Evolutionary conservation across 1,140 invertebrate genomes (phyloP), one percentile per base, ranked within the genome.

Genomic region (Apis laboriosa): DNA sequence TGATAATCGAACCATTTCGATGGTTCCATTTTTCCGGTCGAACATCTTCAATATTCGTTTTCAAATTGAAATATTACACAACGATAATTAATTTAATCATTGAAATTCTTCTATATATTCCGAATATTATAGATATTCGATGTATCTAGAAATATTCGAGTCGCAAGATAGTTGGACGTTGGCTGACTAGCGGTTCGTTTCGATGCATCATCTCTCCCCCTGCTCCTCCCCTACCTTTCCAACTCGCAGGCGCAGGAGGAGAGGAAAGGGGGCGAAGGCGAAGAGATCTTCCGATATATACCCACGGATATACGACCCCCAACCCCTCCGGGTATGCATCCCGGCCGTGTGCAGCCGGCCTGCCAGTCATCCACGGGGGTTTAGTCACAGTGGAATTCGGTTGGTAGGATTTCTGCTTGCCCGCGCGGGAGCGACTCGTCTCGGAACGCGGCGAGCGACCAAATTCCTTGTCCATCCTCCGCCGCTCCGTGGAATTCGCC

Each of bases 371-470:
- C 86, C 77, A 76, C 66, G 84, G 86, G 89, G 87, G 86, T 92
- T 92, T 92, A 92, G 92, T 92, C 92, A 92, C 91, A 92, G 75
- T 91, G 90, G 90, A 92, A 92, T 92, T 92, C 90, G 86, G 86
- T 88, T 88, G 76, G 72, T 43, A 85, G 84, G 84, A 88, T 89
- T 85, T 86, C 88, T 84, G 79, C 73, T 81, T 21, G 61, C 73
- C 49, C 74, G 49, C 28, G 49, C 24, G 28, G 43, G 68, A 70
- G 67, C 34, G 21, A 64, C 19, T 43, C 80, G 75, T 53, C 51
- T 72, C 76, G 76, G 81, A 78, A 83, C 75, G 81, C 76, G 49
- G 17, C 66, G 67, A 71, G 81, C 75, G 76, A 71, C 76, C 58
- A 70, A 77, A 83, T 83, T 83, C 81, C 76, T 71, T n/a, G 81